Conservation (phyloP, 2,113 vertebrate species). For the Parus major region DNA sequence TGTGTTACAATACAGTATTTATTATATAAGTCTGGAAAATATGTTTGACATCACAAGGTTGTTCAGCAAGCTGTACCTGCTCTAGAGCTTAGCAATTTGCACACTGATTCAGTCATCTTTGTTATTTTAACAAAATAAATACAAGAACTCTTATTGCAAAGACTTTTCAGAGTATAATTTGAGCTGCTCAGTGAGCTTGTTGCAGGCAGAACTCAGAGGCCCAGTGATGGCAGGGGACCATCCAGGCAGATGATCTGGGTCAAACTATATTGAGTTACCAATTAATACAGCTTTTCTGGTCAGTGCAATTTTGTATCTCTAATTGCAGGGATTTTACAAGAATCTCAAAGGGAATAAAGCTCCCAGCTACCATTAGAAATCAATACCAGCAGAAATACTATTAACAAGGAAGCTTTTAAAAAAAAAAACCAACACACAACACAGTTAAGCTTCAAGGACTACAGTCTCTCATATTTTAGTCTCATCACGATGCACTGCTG, state of each 20-base stretch:
- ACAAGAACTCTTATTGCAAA: neutral
- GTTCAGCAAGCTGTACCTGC: neutral
- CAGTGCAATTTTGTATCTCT: neutral
- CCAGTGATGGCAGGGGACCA: neutral
- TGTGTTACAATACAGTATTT: neutral
- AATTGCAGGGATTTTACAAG: neutral
- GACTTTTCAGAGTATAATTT: neutral
- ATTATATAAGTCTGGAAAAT: neutral
- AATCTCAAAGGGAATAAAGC: neutral
- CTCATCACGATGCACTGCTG: neutral
- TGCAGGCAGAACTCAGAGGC: neutral
- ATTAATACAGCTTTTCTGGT: constrained; percentile 8
- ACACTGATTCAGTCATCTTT: neutral
- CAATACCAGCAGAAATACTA: neutral
- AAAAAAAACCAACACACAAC: neutral
- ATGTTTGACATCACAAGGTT: neutral
- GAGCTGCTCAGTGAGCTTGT: neutral
- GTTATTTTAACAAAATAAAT: neutral
- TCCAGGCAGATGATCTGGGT: neutral
- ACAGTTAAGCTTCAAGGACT: neutral
- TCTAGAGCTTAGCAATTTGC: neutral
- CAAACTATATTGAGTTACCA: neutral
- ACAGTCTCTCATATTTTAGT: neutral
- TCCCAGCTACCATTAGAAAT: constrained; percentile 4
- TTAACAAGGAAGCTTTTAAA: neutral